Percentiles rank a stretch among this genome's conserved stretches.
These are phyloP conservation scores for Sinocyclocheilus anophthalmus DNA, from an alignment of 2,113 vertebrate genomes.

Conservation along the genomic window DNA sequence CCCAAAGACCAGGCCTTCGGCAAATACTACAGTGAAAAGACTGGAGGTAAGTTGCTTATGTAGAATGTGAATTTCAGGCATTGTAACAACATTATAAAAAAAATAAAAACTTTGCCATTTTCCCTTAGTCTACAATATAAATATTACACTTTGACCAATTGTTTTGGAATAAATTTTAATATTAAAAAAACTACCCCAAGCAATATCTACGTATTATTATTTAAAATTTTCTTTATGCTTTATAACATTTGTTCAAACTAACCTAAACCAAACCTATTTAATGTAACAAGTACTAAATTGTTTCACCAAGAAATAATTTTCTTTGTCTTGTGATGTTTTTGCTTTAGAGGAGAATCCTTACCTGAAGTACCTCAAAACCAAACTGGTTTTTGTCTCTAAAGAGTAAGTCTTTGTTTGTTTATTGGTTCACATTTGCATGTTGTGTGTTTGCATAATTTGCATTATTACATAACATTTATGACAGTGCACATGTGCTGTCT, in stretches of 20 bases:
- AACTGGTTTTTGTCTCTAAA: conserved; percentile 76
- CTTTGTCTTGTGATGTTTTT: conserved; percentile 38
- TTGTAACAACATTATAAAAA: background rate
- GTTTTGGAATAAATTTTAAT: background rate
- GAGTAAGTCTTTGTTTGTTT: conserved; percentile 70
- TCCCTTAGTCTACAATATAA: background rate
- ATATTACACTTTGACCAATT: background rate
- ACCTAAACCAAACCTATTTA: background rate
- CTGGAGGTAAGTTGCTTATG: conserved; percentile 69
- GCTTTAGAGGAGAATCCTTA: conserved; percentile 71
- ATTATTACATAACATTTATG: background rate
- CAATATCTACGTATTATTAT: too few species aligned
- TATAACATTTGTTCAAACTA: background rate
- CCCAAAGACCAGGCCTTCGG: conserved; percentile 86
- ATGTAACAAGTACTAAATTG: background rate
- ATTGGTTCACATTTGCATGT: background rate
- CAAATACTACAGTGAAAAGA: conserved; percentile 79
- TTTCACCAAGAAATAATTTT: background rate
- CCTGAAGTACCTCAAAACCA: conserved; percentile 77
- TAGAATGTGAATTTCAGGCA: background rate
- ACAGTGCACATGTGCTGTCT: background rate
- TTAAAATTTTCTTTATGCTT: background rate
- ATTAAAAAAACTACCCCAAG: background rate
- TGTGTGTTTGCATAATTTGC: conserved; percentile 9
- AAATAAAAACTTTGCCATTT: background rate